These are phyloP conservation scores for Synanceia verrucosa DNA, from an alignment of 2,797 vertebrate species.

Conservation along the genomic window DNA sequence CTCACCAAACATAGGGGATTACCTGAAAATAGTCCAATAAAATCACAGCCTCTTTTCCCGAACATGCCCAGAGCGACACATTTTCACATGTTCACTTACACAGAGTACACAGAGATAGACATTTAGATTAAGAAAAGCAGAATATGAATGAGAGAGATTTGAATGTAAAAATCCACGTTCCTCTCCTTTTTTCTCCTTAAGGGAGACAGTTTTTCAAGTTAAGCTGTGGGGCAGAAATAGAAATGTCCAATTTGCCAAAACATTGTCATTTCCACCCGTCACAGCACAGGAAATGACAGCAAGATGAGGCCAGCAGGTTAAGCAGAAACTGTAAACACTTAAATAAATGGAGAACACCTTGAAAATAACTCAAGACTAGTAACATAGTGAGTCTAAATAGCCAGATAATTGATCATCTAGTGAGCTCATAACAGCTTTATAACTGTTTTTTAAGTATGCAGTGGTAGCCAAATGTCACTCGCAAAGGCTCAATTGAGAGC, in stretches of 20 bases:
- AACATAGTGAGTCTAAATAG: background rate
- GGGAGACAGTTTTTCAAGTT: conserved; percentile 10
- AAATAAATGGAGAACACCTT: too few relatives aligned
- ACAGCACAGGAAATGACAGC: conserved; percentile 11
- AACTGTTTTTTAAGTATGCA: background rate
- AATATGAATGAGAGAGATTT: conserved; percentile 4
- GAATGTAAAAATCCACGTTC: conserved; percentile 37
- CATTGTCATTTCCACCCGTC: conserved; percentile 20
- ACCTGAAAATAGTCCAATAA: conserved; percentile 35
- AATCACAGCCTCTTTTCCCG: conserved; percentile 16
- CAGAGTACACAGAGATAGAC: background rate
- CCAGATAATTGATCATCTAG: background rate
- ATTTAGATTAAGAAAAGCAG: background rate
- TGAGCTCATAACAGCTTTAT: background rate
- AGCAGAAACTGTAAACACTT: too few relatives aligned
- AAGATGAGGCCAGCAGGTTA: too few relatives aligned
- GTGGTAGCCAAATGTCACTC: background rate
- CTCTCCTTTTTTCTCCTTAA: conserved; percentile 16
- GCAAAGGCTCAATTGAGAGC: background rate
- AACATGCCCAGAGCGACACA: conserved; percentile 7
- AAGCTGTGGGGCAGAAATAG: conserved; percentile 8
- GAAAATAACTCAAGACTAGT: background rate
- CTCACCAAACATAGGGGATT: conserved; percentile 31
- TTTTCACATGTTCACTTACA: conserved; percentile 1
- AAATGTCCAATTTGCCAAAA: conserved; percentile 51